These are phyloP conservation scores for Rhinopomastus cyanomelas DNA, from an alignment of 2,113 vertebrate species.

Conservation along the genomic window DNA sequence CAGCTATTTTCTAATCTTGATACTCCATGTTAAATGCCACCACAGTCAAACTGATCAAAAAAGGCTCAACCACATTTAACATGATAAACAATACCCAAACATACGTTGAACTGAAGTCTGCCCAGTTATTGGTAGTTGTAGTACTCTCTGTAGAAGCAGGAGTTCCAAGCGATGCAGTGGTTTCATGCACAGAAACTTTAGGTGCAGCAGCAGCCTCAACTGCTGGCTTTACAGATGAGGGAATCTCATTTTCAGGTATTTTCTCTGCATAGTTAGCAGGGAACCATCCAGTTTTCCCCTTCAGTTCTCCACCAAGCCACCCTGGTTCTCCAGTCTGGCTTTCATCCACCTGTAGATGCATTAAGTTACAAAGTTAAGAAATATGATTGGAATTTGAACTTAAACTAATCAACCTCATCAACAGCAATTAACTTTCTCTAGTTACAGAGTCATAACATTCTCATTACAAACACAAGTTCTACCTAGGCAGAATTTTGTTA, in stretches of 20 bases:
- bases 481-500: neutral
- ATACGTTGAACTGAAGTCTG: conserved; percentile 97
- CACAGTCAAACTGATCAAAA: neutral
- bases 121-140: conserved; percentile 91
- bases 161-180: conserved; percentile 45
- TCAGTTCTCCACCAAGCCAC: conserved; percentile 95
- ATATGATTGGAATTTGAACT: neutral
- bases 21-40: neutral
- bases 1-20: neutral
- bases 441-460: neutral
- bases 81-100: conserved; percentile 39
- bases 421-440: neutral
- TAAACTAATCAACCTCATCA: neutral
- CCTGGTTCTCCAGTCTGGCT: conserved; percentile 97
- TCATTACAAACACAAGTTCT: neutral
- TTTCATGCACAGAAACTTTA: conserved; percentile 76
- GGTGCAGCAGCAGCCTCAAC: conserved; percentile 63
- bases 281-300: conserved; percentile 97
- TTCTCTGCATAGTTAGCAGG: conserved; percentile 97
- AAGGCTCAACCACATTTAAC: too few species aligned
- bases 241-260: conserved; percentile 89
- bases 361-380: neutral
- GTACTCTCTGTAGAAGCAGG: conserved; percentile 70
- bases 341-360: conserved; percentile 87
- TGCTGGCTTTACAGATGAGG: conserved; percentile 76